phyloP scores from a whole-genome alignment of 1,140 invertebrate species.

The Coboldia fuscipes region DNA sequence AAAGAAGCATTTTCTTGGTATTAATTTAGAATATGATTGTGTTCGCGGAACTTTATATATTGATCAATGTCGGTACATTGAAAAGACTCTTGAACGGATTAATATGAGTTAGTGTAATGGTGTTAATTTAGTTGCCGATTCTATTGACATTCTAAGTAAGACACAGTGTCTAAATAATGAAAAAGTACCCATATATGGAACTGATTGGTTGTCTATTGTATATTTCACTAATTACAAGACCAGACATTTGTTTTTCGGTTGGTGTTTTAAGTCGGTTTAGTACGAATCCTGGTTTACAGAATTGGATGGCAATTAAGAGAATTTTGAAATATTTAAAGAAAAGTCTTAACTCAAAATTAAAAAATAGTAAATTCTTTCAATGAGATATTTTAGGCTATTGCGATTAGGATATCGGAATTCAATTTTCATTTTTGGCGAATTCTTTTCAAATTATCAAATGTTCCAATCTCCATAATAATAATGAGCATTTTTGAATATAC shows the following conservation, averaged over 20 bases:
- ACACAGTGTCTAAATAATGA: conserved; percentile 5
- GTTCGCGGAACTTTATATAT: conserved; percentile 10
- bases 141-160: conserved; percentile 9
- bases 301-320: conserved; percentile 15
- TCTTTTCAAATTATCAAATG: no score
- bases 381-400: conserved; percentile 11
- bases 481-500: no score
- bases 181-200: conserved; percentile 8
- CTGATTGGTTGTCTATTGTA: conserved; percentile 17
- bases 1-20: conserved; percentile 13
- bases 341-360: conserved; percentile 11
- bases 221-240: conserved; percentile 13
- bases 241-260: conserved; percentile 19
- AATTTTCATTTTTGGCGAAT: no score
- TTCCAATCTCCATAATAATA: no score
- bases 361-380: conserved; percentile 7
- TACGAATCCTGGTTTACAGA: conserved; percentile 6
- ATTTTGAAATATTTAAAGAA: conserved; percentile 18
- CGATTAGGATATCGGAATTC: conserved; percentile 22
- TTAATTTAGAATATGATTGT: conserved; percentile 9
- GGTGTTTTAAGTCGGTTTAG: conserved; percentile 9
- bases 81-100: conserved; percentile 11
- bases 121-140: conserved; percentile 7
- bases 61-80: conserved; percentile 15
- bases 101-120: conserved; percentile 10